Evolutionary conservation across 2,113 vertebrate genomes (phyloP), one percentile per base, ranked within the genome.

Genomic region (Microcebus jonahi): DNA sequence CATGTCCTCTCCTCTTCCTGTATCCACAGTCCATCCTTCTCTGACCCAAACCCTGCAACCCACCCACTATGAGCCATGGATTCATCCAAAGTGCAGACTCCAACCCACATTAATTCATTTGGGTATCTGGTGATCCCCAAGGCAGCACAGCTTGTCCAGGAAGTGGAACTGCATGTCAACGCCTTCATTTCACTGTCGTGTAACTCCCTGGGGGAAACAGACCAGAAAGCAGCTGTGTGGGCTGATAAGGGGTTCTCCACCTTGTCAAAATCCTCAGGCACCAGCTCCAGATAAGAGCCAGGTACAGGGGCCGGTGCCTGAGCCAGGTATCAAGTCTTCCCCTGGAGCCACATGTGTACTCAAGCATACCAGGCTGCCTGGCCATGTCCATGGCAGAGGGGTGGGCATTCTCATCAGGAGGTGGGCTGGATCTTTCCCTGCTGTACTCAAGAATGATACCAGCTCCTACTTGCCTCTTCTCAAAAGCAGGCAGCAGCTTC

Each of bases 181-280:
- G 31, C 73, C 90, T 94, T 94, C 86, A 57, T 76, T 95, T 81
- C 42, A 20, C 23, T 82, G 77, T 29, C 2, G 0, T 53, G 57
- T 75, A 82, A 61, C 23, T 67, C 31, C 53, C 23, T 1, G 13
- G 34, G 79, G 68, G 11, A 75, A 88, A 53, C 55, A 92, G 63
- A 21, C 55, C 68, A 76, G 75, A 88, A 95, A 87, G 57, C 63
- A 91, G 94, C 95, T 96, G 79, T 84, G 73, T 84, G 63, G 82
- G 63, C 87, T 53, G 88, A 84, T 91, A 93, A 96, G 50, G 63
- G 18, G 50, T 84, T 79, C 42, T 92, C 82, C 53, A 18, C 73
- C 48, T 91, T 89, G 85, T 91, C 45, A 83, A 61, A 79, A 63
- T 79, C 82, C 77, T 61, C 14, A 18, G 86, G n/a, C 29, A 36